These are phyloP conservation scores for Xanthia togata DNA, from an alignment of 2,888 invertebrate species.

Conservation along the genomic window DNA sequence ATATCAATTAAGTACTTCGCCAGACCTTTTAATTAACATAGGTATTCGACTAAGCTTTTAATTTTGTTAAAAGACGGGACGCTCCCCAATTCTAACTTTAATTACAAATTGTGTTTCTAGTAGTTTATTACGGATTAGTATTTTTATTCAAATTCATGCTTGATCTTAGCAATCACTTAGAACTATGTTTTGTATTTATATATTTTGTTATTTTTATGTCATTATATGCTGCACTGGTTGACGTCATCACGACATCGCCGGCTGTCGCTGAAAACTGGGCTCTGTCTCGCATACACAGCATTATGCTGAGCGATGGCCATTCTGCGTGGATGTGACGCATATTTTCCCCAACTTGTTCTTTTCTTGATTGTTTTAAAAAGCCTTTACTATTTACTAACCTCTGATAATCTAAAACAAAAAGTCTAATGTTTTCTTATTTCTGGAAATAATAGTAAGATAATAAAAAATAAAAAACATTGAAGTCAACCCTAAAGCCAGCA, in stretches of 20 bases:
- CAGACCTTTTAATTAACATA: constrained; percentile 66
- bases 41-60: constrained; percentile 61
- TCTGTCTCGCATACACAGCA: no score
- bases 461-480: neutral
- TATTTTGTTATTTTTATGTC: no score
- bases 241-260: no score
- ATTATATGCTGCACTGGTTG: no score
- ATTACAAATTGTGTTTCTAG: constrained; percentile 51
- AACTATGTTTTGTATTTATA: no score
- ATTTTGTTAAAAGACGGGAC: constrained; percentile 61
- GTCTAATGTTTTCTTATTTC: neutral
- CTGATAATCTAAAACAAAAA: neutral
- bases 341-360: no score
- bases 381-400: no score
- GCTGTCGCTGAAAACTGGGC: no score
- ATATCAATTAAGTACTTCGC: constrained; percentile 65
- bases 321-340: no score
- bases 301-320: no score
- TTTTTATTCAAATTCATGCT: constrained; percentile 2
- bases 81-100: constrained; percentile 42
- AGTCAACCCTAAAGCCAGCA: constrained; percentile 72
- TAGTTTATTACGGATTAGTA: constrained; percentile 11
- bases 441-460: neutral
- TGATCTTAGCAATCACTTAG: neutral
- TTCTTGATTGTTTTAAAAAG: no score